These are phyloP conservation scores for Lagopus leucura DNA, from an alignment of 2,113 vertebrate species.

Conservation along the genomic window DNA sequence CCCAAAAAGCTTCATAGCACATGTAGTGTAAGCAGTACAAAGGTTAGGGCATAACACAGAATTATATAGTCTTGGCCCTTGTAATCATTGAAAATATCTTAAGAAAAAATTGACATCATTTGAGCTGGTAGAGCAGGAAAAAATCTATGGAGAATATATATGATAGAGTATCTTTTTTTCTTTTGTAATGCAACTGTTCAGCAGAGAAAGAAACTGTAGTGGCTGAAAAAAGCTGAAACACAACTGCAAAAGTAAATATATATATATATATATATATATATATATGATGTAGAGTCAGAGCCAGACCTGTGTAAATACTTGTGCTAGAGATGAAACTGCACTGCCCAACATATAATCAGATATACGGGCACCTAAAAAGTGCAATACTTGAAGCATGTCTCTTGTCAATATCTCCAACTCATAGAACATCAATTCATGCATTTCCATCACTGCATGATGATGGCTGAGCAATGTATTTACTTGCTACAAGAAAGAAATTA, in stretches of 20 bases:
- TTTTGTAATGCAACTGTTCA: neutral
- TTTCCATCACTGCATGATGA: no score
- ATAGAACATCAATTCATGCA: neutral
- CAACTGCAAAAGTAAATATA: neutral
- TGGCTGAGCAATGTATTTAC: no score
- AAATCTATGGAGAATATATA: neutral
- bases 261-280: no score
- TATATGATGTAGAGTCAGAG: neutral
- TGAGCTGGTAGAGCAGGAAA: neutral
- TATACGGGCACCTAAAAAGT: neutral
- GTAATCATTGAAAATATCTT: neutral
- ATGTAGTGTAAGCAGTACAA: rapidly evolving
- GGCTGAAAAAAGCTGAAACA: neutral
- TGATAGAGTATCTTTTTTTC: neutral
- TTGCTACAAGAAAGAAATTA: no score
- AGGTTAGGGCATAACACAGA: neutral
- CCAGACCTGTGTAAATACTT: neutral
- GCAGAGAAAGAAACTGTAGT: neutral
- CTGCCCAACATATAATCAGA: neutral
- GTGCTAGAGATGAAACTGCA: neutral
- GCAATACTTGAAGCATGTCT: neutral
- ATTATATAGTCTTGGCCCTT: neutral
- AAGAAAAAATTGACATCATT: neutral
- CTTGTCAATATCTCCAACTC: neutral
- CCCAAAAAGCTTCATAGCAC: neutral